Evolutionary conservation across 2,888 invertebrate genomes (phyloP), one percentile per base, ranked within the genome.

Genomic region (Laspeyria flexula): DNA sequence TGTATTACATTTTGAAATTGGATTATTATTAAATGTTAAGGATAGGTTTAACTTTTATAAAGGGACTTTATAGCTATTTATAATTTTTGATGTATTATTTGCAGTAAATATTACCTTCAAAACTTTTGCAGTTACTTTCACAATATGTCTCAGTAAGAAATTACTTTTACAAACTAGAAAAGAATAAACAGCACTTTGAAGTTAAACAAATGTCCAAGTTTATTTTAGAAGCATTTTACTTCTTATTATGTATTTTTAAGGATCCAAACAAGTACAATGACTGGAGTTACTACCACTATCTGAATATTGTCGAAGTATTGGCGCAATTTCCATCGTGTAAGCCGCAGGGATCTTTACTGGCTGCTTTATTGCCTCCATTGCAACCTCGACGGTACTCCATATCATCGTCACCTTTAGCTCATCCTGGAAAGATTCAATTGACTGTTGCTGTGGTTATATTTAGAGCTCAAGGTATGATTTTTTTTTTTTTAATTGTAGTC

Each of bases 381-480:
- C 98, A 98, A 77, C 97, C 98, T 3, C 93, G 99, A 67, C 98
- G 97, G 86, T 99, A 99, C 88, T 98, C 97, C 34, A 98, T 99
- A 73, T 98, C 98, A 0, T 98, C 98, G 0, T 97, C 98, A 7
- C 96, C 97, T 0, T 81, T 94, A 3, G 94, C 95, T 10, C 94
- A 96, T 76, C 93, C 93, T 0, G 94, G 95, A 38, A 95, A 96
- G 79, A 95, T 99, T 15, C 98, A 99, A 79, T 88, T 97, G 38
- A 99, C 99, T 0, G 97, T 98, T 5, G 98, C 98, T 37, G 96
- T 98, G 6, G 98, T 99, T 11, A 94, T 95, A 39, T 99, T 97
- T 82, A 95, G 94, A 77, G 96, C 96, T 1, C 94, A 97, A 90
- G 95, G 97, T 96, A 85, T 15, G 7, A 11, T 10, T 31, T 18